Evolutionary conservation across 2,797 vertebrate genomes (phyloP), one percentile per base, ranked within the genome.

Genomic region (Anolis apletophallus): DNA sequence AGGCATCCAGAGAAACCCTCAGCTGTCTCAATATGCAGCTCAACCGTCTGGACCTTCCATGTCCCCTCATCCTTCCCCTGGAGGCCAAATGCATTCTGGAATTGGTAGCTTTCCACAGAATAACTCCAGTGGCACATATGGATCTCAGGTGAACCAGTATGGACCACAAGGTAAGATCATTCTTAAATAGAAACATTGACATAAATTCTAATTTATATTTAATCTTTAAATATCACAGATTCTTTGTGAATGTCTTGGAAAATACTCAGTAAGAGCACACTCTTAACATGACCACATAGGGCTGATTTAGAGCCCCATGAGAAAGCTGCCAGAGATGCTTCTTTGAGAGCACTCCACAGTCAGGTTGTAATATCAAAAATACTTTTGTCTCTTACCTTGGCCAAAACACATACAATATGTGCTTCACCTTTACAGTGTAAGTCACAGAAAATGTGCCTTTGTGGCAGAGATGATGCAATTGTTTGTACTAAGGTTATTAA

Each of bases 31-130:
- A 86, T 99, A 98, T 94, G 97, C 97, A 84, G 95, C 98, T 93
- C 98, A 98, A 75, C 98, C 98, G 91, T 97, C 97, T 2, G 98
- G 97, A 91, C 96, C 98, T 46, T 96, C 98, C 74, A 97, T 98
- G 97, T 98, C 98, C 84, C 98, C 98, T 64, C 98, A 98, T 89
- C 97, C 97, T 67, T 97, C 98, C 77, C 97, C 98, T 55, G 98
- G 97, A 91, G 97, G 97, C 84, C 97, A 98, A 80, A 93, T 99
- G 94, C 98, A 99, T 93, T 96, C 97, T 85, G 97, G 97, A 80
- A 97, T 98, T 88, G 91, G 97, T 91, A 94, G 97, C 88, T 99
- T 98, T 95, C 96, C 97, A 93, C 98, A 99, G 94, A 97, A 97
- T 89, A 97, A 97, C 91, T 96, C 97, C 69, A 93, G 97, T 61